Evolutionary conservation across 2,797 vertebrate genomes (phyloP), one percentile per base, ranked within the genome.

Genomic region (Knipowitschia caucasica): DNA sequence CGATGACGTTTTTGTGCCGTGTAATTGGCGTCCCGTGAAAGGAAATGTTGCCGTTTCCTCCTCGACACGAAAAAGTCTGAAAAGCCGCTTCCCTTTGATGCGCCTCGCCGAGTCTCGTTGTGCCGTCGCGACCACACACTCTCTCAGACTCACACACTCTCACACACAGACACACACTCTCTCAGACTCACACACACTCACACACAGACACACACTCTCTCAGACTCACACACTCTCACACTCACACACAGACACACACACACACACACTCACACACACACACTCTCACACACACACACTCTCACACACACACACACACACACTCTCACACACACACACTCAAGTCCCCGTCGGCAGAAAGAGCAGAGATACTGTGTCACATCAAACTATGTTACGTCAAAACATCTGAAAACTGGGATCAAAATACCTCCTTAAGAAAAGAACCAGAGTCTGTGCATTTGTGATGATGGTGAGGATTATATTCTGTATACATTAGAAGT

Each of bases 331-430:
- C n/a, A n/a, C n/a, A n/a, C n/a, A n/a, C n/a, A n/a, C n/a, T 14
- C 50, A 75, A 74, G 62, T 42, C 59, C 20, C 25, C 9, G 53
- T 53, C 64, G 64, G 25, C 47, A 59, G 40, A 35, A 39, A n/a
- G 11, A n/a, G 24, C 45, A 33, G 43, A 54, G 50, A 50, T 33
- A 63, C 46, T 21, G 25, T 2, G 3, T 56, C 34, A 57, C 69
- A 78, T 78, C 76, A 82, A 51, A 58, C 64, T 43, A 43, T 49
- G 14, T 65, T 75, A n/a, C n/a, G 78, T 81, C 72, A 69, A 64
- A 80, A 47, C 11, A 36, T n/a, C 62, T 65, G 72, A 78, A 77
- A 70, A 61, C 26, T 50, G 52, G 73, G 50, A 62, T 70, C 57
- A 70, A 50, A 63, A 63, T 67, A 56, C 36, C 56, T n/a, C 39